These are phyloP conservation scores for Plectus sambesii DNA, from an alignment of 1,140 invertebrate species.

Conservation along the genomic window DNA sequence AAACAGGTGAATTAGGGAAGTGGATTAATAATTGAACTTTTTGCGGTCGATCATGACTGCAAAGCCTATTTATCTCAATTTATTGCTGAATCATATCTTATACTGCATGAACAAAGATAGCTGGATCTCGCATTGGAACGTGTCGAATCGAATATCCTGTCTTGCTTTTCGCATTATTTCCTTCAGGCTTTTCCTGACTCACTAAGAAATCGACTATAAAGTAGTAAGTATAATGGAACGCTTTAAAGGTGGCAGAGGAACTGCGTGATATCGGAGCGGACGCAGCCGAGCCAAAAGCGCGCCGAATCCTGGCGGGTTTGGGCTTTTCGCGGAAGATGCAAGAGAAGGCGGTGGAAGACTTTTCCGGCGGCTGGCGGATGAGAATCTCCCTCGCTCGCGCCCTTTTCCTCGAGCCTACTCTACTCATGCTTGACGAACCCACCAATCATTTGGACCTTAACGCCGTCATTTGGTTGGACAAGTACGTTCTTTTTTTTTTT, in stretches of 20 bases:
- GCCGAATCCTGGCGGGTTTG: slow-evolving; percentile 87
- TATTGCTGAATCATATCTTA: too few relatives aligned
- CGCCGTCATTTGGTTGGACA: slow-evolving; percentile 97
- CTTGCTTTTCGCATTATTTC: too few relatives aligned
- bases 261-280: slow-evolving; percentile 89
- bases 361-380: slow-evolving; percentile 98
- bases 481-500: slow-evolving; percentile 54
- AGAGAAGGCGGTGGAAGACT: slow-evolving; percentile 78
- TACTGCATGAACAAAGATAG: too few relatives aligned
- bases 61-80: too few relatives aligned
- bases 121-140: too few relatives aligned
- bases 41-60: too few relatives aligned
- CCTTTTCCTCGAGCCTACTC: slow-evolving; percentile 71
- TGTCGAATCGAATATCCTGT: too few relatives aligned
- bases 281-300: slow-evolving; percentile 82
- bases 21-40: too few relatives aligned
- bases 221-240: slow-evolving; percentile 19
- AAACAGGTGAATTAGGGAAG: too few relatives aligned
- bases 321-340: slow-evolving; percentile 91
- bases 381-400: slow-evolving; percentile 76
- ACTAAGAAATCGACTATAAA: slow-evolving; percentile 9
- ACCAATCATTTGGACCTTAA: slow-evolving; percentile 75
- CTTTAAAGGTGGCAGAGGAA: slow-evolving; percentile 72
- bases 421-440: slow-evolving; percentile 91
- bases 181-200: too few relatives aligned